A percentile compares a stretch with the other conserved stretches of the same genome.
These are phyloP conservation scores for Pseudobourletiella spinata DNA, from an alignment of 1,140 invertebrate species.

Conservation along the genomic window DNA sequence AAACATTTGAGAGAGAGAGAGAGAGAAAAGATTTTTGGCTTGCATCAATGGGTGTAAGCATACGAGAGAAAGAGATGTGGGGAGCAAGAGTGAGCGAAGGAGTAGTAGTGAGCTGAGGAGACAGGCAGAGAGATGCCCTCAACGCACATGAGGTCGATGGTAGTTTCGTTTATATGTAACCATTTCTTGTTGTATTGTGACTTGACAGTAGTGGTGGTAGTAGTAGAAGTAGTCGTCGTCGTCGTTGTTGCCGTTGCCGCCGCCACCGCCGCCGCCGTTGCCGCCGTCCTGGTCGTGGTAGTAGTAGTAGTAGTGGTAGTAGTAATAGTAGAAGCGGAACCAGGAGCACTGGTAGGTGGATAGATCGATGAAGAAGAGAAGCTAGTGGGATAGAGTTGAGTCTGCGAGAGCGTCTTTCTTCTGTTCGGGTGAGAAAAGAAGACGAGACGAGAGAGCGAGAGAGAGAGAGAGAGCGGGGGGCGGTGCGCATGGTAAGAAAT, in stretches of 20 bases:
- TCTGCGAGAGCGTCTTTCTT: conserved; percentile 9
- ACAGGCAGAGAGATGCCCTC: too few species aligned
- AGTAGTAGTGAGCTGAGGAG: too few species aligned
- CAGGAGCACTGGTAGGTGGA: not conserved
- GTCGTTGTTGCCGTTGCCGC: too few species aligned
- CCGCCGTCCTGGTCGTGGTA: too few species aligned
- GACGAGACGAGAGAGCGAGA: not conserved
- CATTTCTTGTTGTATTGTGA: not conserved
- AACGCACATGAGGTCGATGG: not conserved
- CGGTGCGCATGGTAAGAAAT: conserved; percentile 36
- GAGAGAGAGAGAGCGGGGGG: conserved; percentile 10
- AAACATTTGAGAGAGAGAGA: conserved; percentile 7
- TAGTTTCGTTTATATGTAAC: not conserved
- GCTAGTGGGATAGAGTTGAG: not conserved
- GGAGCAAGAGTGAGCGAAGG: too few species aligned
- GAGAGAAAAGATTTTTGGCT: not conserved
- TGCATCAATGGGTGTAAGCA: not conserved
- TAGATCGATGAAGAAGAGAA: conserved; percentile 12
- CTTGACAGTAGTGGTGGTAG: not conserved
- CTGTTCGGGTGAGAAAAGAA: not conserved
- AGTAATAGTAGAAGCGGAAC: too few species aligned
- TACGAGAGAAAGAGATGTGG: not conserved
- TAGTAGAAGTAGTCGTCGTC: too few species aligned
- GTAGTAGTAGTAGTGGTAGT: too few species aligned
- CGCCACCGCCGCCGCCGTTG: too few species aligned